These are phyloP conservation scores for Jordanella pulchra DNA, from an alignment of 2,797 vertebrate genomes.

Conservation along the genomic window DNA sequence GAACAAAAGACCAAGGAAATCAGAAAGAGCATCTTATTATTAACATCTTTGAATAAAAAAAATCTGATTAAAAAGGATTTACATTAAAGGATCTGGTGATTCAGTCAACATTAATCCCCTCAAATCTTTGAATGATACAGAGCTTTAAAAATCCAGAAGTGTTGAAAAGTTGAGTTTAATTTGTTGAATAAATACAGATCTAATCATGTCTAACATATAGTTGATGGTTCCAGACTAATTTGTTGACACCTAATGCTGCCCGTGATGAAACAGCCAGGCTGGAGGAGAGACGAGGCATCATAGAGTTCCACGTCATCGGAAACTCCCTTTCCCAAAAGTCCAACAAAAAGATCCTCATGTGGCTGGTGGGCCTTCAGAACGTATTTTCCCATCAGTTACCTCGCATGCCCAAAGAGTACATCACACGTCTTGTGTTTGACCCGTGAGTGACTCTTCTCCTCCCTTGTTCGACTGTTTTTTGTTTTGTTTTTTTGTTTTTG, in stretches of 20 bases:
- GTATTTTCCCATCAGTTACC: constrained; percentile 98
- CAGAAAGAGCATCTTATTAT: no score
- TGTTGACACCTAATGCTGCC: constrained; percentile 93
- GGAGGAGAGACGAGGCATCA: constrained; percentile 95
- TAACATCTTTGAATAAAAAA: no score
- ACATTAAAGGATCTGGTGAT: no score
- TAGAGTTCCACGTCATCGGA: constrained; percentile 97
- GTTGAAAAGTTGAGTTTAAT: neutral
- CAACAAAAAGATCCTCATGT: constrained; percentile 98
- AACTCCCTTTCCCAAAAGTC: constrained; percentile 97
- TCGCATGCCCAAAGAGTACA: constrained; percentile 99
- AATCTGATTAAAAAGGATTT: no score
- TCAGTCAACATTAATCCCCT: no score
- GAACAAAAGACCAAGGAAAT: no score
- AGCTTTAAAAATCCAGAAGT: neutral
- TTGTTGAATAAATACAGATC: neutral
- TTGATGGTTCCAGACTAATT: constrained; percentile 82
- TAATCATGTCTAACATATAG: neutral
- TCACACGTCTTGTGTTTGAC: constrained; percentile 97
- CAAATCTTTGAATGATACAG: neutral
- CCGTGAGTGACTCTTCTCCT: constrained; percentile 80
- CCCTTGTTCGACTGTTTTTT: neutral
- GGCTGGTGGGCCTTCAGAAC: constrained; percentile 97
- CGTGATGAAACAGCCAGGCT: constrained; percentile 95
- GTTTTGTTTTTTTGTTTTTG: neutral